Evolutionary conservation across 2,888 invertebrate species (phyloP).

Genomic region (Amblyteles armatorius): DNA sequence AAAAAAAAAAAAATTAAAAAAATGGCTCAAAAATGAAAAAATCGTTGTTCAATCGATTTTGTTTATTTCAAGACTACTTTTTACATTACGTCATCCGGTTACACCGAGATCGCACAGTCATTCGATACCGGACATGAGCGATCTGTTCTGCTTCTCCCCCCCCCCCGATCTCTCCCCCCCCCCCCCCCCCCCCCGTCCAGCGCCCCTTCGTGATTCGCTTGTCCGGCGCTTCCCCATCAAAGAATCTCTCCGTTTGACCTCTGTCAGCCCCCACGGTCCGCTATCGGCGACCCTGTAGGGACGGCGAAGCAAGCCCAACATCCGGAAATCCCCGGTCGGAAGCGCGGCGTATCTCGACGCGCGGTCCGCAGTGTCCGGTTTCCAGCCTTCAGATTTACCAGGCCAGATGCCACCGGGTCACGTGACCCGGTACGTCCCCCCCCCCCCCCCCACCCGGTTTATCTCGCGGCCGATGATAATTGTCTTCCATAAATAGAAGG

Average conservation of each 20-base stretch:
- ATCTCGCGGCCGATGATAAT: slow-evolving; percentile 22
- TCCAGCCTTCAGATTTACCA: slow-evolving; percentile 23
- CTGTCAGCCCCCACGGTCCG: neutral
- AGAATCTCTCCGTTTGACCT: slow-evolving; percentile 47
- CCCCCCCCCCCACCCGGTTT: neutral
- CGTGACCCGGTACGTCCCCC: neutral
- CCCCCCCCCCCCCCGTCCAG: too few species aligned
- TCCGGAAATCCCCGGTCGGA: slow-evolving; percentile 9
- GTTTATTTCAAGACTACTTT: too few species aligned
- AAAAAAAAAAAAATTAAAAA: too few species aligned
- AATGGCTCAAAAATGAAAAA: too few species aligned
- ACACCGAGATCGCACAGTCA: neutral
- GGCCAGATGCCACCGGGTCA: slow-evolving; percentile 34
- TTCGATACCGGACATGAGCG: neutral
- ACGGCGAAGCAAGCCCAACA: neutral
- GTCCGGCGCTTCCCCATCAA: slow-evolving; percentile 26
- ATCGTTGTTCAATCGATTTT: too few species aligned
- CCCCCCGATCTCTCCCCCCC: too few species aligned
- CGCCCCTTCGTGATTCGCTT: neutral
- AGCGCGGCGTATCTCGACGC: neutral
- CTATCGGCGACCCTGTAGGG: neutral
- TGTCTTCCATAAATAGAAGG: slow-evolving; percentile 23
- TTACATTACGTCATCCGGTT: neutral
- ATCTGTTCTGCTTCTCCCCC: neutral
- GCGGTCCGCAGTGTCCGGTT: neutral